Conservation (phyloP, 92 coral and sea anemone species). For the Palythoa grandiflora region DNA sequence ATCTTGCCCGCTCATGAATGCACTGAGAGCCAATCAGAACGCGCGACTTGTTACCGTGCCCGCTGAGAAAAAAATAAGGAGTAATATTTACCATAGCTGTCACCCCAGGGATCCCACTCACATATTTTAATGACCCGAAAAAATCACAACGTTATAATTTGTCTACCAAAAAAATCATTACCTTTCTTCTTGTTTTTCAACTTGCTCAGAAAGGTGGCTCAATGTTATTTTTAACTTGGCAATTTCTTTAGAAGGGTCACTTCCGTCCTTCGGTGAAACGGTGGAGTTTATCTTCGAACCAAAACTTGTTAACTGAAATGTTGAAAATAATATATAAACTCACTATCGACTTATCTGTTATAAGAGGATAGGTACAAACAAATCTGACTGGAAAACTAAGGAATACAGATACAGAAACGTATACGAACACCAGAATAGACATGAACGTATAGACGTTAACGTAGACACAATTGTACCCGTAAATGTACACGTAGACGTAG, state of each 20-base stretch:
- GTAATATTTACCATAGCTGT: no score
- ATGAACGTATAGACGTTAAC: not conserved
- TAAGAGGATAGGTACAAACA: not conserved
- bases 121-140: no score
- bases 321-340: not conserved
- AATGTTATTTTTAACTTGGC: conserved; percentile 1
- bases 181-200: conserved; percentile 35
- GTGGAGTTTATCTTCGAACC: no score
- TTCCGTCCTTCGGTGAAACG: not conserved
- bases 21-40: no score
- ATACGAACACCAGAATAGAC: not conserved
- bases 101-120: no score
- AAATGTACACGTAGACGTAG: not conserved
- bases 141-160: no score
- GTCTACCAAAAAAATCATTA: no score
- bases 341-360: not conserved
- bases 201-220: conserved; percentile 7
- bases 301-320: not conserved
- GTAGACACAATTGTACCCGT: not conserved
- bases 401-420: not conserved
- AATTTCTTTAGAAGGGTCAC: not conserved
- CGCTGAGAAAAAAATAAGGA: no score
- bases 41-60: no score
- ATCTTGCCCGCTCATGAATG: no score
- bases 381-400: not conserved